Base-by-base conservation (phyloP, 2,888 invertebrate genomes). In the Himalopsyche tibetana region DNA sequence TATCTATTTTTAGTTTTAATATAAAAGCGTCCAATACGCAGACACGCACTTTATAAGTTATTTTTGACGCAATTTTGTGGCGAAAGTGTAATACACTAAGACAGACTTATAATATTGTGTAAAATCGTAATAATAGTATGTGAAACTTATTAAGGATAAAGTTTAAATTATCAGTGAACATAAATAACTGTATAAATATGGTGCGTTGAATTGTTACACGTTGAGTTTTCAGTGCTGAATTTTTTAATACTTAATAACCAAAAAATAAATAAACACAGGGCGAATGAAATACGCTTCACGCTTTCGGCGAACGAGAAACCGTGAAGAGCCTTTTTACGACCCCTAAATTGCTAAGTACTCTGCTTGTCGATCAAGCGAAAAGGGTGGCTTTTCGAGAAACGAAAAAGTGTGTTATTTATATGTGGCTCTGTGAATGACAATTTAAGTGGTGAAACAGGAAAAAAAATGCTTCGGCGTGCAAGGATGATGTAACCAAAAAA, bases 401-500 rank as follows among this genome's bases (percentile, higher is more conserved):
- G 74, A 38, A 36, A 74, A 74, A 74, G 74, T 74, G 74, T 74
- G 74, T 74, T 74, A 74, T 74, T 74, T 74, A 74, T 74, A 74
- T 38, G 74, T 74, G 74, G 74, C 74, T 36, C 74, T 74, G 74
- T 74, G 74, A 74, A 74, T 74, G 74, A 74, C 74, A 74, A 74
- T 74, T 74, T 74, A 74, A 74, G 74, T 74, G 38, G 74, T 74
- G 74, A 74, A 74, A 74, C 74, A 38, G 74, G 51, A 15, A 74
- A 74, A 69, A 63, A 74, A 74, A 74, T 74, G 74, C 74, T 74
- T 36, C 36, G 38, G 15, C 74, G 74, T 36, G 74, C 36, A 74
- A 74, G 74, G 74, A 74, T 74, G 74, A 74, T 74, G 74, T 74
- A 74, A 74, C 74, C 74, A 38, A 74, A 74, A 55, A 74, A 74